Evolutionary conservation across 2,113 vertebrate species (phyloP), one percentile per base, ranked within the genome.

Genomic region (Genyomyrus donnyi): DNA sequence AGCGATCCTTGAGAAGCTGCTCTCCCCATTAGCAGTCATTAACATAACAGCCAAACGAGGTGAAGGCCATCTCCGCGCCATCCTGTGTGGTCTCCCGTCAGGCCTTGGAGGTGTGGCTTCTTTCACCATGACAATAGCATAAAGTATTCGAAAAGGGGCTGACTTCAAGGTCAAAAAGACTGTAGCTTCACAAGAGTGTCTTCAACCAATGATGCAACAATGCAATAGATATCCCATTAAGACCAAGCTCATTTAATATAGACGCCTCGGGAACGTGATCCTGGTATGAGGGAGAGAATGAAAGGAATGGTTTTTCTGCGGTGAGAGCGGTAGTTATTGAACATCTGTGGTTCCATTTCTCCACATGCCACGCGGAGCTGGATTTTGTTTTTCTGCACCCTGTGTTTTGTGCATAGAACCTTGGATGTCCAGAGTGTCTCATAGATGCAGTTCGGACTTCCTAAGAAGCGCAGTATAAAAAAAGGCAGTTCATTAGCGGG

Each of bases 181-280:
- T 7, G 6, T 27, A 24, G 53, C 66, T 66, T 52, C 35, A 66
- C 70, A 17, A 35, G 19, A 50, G 52, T 31, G 45, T 89, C 48
- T 84, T 84, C 13, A 89, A 87, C 24, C 31, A 45, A n/a, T 17
- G 50, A 49, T 88, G 27, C 56, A 50, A 49, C 27, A 56, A 74
- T 46, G 86, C 66, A 83, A 91, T 89, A 89, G 86, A 91, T 91
- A 89, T 86, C 90, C 90, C 89, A 91, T 91, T 92, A 74, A 90
- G 91, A 35, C 19, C 19, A 21, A 89, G 85, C 48, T 90, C 84
- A 90, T 90, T 85, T 87, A 91, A 89, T 92, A 91, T 90, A 90
- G 83, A 91, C 53, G 87, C 91, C 42, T 62, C 35, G 39, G 62
- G 74, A 66, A 56, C 74, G 62, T 86, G 87, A 88, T 93, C 88